Base-by-base conservation (phyloP, 2,888 invertebrate genomes). In the Agrypnus murinus region DNA sequence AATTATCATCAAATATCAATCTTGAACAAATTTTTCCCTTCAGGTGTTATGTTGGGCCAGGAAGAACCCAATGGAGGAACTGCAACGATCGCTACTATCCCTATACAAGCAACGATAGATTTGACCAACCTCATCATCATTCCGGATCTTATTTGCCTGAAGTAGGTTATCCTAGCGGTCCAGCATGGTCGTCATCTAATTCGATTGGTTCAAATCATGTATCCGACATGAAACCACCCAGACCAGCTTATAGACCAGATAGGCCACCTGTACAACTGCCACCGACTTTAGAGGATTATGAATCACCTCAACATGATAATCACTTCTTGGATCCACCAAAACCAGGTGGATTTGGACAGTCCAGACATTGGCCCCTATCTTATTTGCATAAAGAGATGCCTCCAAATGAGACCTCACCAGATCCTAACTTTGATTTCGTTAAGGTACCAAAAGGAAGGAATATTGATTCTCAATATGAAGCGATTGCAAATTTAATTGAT, bases 11-110 rank as follows among this genome's bases (percentile, higher is more conserved):
- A n/a, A n/a, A n/a, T n/a, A n/a, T n/a, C 9, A 17, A 4, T 19
- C n/a, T 10, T 7, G 17, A 25, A 65, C 46, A 36, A 17, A 38
- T 32, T 53, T 2, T 50, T 32, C 25, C 66, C 45, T 78, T 82
- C 72, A 94, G 95, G 95, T 95, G 95, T 80, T 94, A 94, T 83
- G 95, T 95, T 5, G 95, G 95, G 10, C 90, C 91, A 2, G 88
- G 88, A 1, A 87, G 88, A 8, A 93, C 94, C 67, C 95, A 95
- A 82, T 95, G 95, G 95, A 88, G 95, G 7, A 95, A 95, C 6
- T 95, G 95, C 84, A 95, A 92, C 77, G 95, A 95, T 77, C 91
- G 91, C 48, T 95, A 95, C 82, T 93, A 90, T 76, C 94, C 95
- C 0, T 88, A 92, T 81, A 62, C 75, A 72, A 82, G 74, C 80